Percentiles rank a stretch among this genome's conserved stretches.
Conservation (phyloP, 2,113 vertebrate genomes). For the Sylvilagus bachmani region DNA sequence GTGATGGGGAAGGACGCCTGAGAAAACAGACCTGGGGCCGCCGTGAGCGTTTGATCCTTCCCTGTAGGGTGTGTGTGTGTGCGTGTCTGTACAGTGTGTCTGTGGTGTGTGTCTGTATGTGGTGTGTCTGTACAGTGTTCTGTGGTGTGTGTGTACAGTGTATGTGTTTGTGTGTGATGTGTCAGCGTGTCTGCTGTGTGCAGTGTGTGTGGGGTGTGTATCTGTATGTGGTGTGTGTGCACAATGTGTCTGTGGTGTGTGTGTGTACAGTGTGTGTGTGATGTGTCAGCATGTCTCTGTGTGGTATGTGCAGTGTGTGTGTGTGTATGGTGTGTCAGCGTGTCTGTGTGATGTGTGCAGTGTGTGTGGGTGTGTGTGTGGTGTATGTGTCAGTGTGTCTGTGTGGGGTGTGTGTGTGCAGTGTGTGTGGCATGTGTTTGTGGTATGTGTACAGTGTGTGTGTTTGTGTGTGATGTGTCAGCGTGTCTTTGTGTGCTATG, state of each 20-base stretch:
- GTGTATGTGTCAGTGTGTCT: neutral
- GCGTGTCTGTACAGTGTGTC: neutral
- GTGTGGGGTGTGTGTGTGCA: neutral
- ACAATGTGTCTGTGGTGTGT: neutral
- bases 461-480: neutral
- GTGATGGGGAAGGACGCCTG: conserved; percentile 88
- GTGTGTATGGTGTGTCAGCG: no score
- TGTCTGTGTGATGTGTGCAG: no score
- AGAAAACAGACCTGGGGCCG: conserved; percentile 87
- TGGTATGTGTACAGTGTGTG: neutral
- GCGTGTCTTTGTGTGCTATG: no score
- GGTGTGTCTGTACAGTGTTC: neutral
- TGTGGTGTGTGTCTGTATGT: neutral
- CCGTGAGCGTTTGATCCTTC: conserved; percentile 88
- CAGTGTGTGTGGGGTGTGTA: neutral
- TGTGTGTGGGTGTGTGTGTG: neutral
- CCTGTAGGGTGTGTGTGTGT: neutral
- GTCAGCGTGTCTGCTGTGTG: neutral
- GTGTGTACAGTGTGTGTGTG: neutral
- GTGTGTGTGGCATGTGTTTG: no score
- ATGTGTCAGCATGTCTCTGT: neutral
- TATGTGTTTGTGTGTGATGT: neutral
- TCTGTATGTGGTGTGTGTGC: neutral
- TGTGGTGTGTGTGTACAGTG: neutral
- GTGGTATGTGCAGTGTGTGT: neutral